Percentiles rank a stretch among this genome's conserved stretches.
phyloP scores from a whole-genome alignment of 2,113 vertebrate genomes.

The Sylvia atricapilla region DNA sequence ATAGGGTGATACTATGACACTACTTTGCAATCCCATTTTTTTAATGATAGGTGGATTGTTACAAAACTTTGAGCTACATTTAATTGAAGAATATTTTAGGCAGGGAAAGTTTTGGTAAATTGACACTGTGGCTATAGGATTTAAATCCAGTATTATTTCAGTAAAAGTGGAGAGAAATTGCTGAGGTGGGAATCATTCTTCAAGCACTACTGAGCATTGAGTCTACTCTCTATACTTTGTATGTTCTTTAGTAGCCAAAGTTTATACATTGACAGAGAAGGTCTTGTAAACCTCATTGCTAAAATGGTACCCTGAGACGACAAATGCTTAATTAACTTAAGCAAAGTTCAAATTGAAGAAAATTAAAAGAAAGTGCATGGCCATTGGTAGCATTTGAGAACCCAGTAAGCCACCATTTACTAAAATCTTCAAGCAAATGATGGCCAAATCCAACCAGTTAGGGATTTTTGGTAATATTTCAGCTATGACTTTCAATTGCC shows the following conservation, averaged over 20 bases:
- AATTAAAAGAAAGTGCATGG: not conserved
- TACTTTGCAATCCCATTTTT: not conserved
- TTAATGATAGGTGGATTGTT: not conserved
- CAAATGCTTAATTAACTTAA: not conserved
- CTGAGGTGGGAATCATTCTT: not conserved
- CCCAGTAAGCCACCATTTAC: not conserved
- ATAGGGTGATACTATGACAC: not conserved
- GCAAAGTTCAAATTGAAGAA: constrained; percentile 7
- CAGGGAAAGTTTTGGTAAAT: not conserved
- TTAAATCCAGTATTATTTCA: not conserved
- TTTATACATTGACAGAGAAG: not conserved
- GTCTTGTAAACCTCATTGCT: not conserved
- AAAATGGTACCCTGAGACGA: constrained; percentile 2
- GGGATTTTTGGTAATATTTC: not conserved
- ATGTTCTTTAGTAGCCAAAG: not conserved
- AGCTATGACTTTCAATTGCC: not conserved
- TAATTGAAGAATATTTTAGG: not conserved
- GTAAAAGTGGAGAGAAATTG: not conserved
- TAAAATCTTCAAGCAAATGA: not conserved
- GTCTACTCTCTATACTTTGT: not conserved
- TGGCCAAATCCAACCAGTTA: not conserved
- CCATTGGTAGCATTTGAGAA: not conserved
- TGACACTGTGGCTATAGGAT: not conserved
- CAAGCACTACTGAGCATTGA: not conserved
- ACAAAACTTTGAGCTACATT: not conserved